These are phyloP conservation scores for Sitophilus oryzae DNA, from an alignment of 1,140 invertebrate genomes.

Conservation along the genomic window DNA sequence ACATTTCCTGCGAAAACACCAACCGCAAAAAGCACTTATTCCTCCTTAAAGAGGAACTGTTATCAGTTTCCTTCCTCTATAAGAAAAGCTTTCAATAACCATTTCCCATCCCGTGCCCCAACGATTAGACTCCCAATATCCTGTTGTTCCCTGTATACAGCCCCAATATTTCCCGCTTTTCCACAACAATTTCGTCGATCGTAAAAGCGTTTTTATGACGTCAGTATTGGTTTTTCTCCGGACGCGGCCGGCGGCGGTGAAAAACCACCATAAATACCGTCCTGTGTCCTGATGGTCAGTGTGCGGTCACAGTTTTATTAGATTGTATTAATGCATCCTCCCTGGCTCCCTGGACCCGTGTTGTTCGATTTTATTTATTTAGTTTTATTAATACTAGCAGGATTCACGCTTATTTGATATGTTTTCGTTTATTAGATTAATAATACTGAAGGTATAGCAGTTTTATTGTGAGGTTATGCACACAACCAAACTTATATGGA, in stretches of 20 bases:
- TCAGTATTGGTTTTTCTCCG: conserved; percentile 25
- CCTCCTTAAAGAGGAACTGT: no score
- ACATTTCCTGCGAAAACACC: no score
- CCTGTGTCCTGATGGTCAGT: conserved; percentile 19
- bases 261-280: conserved; percentile 23
- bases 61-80: no score
- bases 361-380: not conserved
- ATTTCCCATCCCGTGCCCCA: no score
- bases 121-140: conserved; percentile 9
- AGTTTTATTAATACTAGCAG: not conserved
- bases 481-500: no score
- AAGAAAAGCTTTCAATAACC: no score
- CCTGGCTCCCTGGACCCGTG: not conserved
- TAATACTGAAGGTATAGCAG: no score
- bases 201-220: conserved; percentile 27
- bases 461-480: conserved; percentile 3
- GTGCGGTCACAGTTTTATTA: conserved; percentile 23
- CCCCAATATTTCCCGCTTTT: conserved; percentile 23
- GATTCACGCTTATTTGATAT: no score
- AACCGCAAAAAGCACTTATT: no score
- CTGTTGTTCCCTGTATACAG: not conserved
- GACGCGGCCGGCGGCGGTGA: conserved; percentile 17
- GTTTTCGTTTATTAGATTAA: no score
- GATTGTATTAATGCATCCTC: conserved; percentile 24
- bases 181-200: conserved; percentile 22